Evolutionary conservation across 2,797 vertebrate genomes (phyloP).

Genomic region (Podargus strigoides): DNA sequence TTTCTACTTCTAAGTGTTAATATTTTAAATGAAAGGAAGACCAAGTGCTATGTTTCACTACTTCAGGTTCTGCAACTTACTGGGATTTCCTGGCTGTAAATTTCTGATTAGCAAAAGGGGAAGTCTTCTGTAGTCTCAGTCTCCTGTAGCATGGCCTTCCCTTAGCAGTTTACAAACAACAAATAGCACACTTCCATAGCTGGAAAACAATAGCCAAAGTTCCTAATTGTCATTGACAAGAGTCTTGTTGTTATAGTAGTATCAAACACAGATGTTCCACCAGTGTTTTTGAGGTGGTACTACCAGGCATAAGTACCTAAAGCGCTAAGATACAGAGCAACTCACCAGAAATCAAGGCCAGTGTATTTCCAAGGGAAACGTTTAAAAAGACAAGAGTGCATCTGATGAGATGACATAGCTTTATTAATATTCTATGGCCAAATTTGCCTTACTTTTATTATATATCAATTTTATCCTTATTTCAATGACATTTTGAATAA

Average conservation of each 20-base stretch:
- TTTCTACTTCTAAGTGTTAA: background rate
- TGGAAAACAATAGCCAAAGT: background rate
- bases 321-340: background rate
- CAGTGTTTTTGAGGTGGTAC: background rate
- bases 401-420: background rate
- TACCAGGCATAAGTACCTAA: background rate
- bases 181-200: background rate
- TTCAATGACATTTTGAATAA: background rate
- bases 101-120: background rate
- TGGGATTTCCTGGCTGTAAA: background rate
- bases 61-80: background rate
- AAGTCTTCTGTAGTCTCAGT: background rate
- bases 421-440: background rate
- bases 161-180: background rate
- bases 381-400: background rate
- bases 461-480: background rate
- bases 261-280: background rate
- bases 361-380: background rate
- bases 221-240: background rate
- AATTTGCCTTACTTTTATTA: background rate
- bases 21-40: background rate
- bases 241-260: background rate
- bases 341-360: background rate
- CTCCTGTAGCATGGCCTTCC: background rate
- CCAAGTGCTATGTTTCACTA: background rate